Conservation (phyloP, 2,888 invertebrate genomes). For the Tromatobia lineatoria region DNA sequence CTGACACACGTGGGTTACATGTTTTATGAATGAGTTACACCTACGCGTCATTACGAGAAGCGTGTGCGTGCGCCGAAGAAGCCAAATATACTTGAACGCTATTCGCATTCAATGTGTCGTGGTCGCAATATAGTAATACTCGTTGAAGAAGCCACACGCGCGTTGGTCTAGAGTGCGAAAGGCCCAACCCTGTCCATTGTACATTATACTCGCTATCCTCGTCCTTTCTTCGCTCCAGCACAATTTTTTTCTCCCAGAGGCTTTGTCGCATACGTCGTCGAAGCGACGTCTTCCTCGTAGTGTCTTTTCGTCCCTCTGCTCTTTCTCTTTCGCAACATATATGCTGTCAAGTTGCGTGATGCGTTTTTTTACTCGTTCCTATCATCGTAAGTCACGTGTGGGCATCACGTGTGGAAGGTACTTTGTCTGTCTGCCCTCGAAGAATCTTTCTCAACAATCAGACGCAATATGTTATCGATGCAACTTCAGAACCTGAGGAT, state of each 20-base stretch:
- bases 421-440: constrained; percentile 40
- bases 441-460: constrained; percentile 32
- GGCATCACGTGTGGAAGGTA: constrained; percentile 32
- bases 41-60: constrained; percentile 77
- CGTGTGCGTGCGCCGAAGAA: constrained; percentile 63
- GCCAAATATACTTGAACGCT: constrained; percentile 73
- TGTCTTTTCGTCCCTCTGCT: constrained; percentile 4
- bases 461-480: constrained; percentile 10
- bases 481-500: not conserved
- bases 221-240: constrained; percentile 20
- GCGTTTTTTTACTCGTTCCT: not conserved
- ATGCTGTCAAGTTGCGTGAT: constrained; percentile 3
- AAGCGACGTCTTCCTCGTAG: constrained; percentile 21
- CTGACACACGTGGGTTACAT: constrained; percentile 76
- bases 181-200: constrained; percentile 65
- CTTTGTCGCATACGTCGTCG: constrained; percentile 62
- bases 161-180: constrained; percentile 37
- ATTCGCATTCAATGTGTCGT: constrained; percentile 6
- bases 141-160: constrained; percentile 70
- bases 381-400: constrained; percentile 28
- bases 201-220: constrained; percentile 48
- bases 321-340: constrained; percentile 31
- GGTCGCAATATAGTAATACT: not conserved
- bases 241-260: constrained; percentile 56
- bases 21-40: constrained; percentile 82